A percentile compares a stretch with the other conserved stretches of the same genome.
These are phyloP conservation scores for Drosophila varians DNA, from an alignment of 1,140 invertebrate genomes.

Conservation along the genomic window DNA sequence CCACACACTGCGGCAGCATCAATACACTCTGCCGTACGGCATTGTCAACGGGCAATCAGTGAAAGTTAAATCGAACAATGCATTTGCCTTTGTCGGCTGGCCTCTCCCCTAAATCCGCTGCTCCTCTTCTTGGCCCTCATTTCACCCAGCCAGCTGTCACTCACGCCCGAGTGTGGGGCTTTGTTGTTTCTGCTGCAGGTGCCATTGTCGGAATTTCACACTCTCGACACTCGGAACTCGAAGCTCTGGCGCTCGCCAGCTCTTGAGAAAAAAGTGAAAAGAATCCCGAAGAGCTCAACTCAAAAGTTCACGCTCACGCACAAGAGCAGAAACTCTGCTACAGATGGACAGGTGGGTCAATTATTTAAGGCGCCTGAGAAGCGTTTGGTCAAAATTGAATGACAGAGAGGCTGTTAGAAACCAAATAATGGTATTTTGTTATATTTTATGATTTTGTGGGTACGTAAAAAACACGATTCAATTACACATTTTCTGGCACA, in stretches of 20 bases:
- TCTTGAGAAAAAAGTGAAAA: conserved; percentile 49
- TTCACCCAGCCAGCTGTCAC: conserved; percentile 17
- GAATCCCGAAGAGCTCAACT: conserved; percentile 37
- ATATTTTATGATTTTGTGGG: not conserved
- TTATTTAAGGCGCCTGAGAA: not conserved
- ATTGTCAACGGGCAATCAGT: conserved; percentile 59
- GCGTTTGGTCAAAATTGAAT: no score
- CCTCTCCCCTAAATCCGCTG: not conserved
- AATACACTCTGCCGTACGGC: conserved; percentile 22
- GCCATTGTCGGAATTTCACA: conserved; percentile 60
- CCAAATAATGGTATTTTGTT: not conserved
- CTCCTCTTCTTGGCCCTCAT: not conserved
- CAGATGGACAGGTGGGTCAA: conserved; percentile 2
- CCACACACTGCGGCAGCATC: conserved; percentile 10
- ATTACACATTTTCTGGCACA: not conserved
- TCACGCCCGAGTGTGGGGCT: conserved; percentile 21
- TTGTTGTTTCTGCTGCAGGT: conserved; percentile 28
- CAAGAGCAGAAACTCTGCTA: conserved; percentile 9
- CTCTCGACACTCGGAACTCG: not conserved
- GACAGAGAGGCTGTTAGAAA: not conserved
- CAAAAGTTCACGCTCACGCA: conserved; percentile 50
- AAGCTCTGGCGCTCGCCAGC: not conserved
- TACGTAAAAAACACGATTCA: not conserved
- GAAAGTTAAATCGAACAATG: conserved; percentile 67
- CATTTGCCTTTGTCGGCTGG: conserved; percentile 30